A percentile compares a stretch with the other conserved stretches of the same genome.
Conservation (phyloP, 1,140 invertebrate genomes). For the Idris sp. region DNA sequence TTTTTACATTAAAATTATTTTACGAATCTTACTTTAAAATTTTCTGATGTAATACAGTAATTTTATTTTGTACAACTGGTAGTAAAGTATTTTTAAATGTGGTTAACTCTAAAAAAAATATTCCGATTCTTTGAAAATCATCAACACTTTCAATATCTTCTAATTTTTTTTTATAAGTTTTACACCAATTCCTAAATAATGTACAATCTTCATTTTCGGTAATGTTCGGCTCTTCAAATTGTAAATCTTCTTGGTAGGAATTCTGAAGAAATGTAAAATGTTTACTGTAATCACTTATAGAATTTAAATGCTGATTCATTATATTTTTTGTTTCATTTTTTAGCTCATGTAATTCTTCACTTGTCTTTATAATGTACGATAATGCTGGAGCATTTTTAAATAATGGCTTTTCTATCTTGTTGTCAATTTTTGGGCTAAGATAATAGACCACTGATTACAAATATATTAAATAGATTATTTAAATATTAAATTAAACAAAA, state of each 20-base stretch:
- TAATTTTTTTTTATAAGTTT: conserved; percentile 81
- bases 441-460: not conserved
- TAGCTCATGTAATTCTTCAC: conserved; percentile 79
- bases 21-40: not conserved
- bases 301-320: too few species aligned
- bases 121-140: conserved; percentile 81
- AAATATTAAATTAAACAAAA: not conserved
- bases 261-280: conserved; percentile 83
- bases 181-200: conserved; percentile 80
- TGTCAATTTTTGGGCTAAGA: conserved; percentile 86
- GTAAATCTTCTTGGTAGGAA: conserved; percentile 85
- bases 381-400: conserved; percentile 79
- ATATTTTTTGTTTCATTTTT: conserved; percentile 79
- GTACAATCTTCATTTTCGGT: conserved; percentile 77
- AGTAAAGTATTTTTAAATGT: conserved; percentile 84
- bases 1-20: not conserved
- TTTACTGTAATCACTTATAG: conserved; percentile 83
- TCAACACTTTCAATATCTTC: conserved; percentile 81
- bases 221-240: conserved; percentile 79
- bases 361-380: conserved; percentile 81
- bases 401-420: too few species aligned
- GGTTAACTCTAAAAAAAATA: conserved; percentile 84
- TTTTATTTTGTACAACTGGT: conserved; percentile 83
- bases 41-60: conserved; percentile 82
- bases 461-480: not conserved